Conservation (phyloP, 2,797 vertebrate genomes). For the Onychomys torridus region DNA sequence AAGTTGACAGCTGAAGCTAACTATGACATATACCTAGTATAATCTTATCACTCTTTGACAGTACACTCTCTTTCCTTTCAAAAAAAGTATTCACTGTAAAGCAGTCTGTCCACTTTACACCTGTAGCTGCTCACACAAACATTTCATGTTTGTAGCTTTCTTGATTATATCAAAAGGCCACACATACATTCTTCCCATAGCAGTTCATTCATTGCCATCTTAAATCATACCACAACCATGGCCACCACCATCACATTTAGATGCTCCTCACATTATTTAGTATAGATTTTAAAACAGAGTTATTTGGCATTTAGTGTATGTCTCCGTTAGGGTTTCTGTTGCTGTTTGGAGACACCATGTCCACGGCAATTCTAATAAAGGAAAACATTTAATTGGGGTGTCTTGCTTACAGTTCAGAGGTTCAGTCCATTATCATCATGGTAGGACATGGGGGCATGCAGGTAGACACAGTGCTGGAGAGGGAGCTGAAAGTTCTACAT, state of each 20-base stretch:
- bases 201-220: background rate
- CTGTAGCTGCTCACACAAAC: too few species aligned
- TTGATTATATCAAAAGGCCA: background rate
- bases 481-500: background rate
- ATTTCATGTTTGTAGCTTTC: background rate
- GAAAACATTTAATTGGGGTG: background rate
- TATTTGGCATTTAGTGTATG: background rate
- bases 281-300: background rate
- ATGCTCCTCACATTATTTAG: background rate
- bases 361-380: background rate
- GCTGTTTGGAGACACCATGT: background rate
- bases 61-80: background rate
- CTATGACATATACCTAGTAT: background rate
- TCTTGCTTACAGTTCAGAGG: background rate
- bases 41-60: background rate
- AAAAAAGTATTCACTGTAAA: background rate
- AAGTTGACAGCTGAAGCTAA: background rate
- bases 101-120: background rate
- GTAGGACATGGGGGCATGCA: background rate
- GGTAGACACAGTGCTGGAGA: background rate
- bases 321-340: background rate
- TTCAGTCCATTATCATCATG: background rate
- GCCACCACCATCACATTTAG: background rate
- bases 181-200: background rate
- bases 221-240: background rate